Evolutionary conservation across 2,113 vertebrate genomes (phyloP), one percentile per base, ranked within the genome.

Genomic region (Harpagus bidentatus): DNA sequence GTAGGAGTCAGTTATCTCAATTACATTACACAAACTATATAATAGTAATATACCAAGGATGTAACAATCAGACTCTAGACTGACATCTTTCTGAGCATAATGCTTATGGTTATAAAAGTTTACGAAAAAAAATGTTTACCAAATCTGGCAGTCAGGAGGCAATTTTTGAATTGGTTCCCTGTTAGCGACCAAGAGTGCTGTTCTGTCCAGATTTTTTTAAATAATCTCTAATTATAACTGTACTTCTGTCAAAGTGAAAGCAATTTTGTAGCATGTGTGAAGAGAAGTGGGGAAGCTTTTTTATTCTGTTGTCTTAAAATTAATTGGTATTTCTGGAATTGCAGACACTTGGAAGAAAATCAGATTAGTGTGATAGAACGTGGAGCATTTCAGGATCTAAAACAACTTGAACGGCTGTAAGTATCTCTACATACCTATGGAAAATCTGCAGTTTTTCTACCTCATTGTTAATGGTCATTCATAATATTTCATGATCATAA

Each of bases 351-450:
- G 98, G 99, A 99, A 98, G 99, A 99, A 96, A 99, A 99, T 98
- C 99, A 99, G 95, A 99, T 99, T 97, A 99, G 98, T 50, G 97
- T 99, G 88, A 98, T 99, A 12, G 99, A 99, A 98, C 98, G 99
- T 98, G 99, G 99, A 97, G 99, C 99, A 32, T 99, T 99, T 97
- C 99, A 99, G 97, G 99, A 99, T 96, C 98, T 99, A 90, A 99
- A 99, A 91, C 99, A 99, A 98, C 98, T 99, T 23, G 99, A 99
- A 90, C 98, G 99, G 90, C 98, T 99, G 99, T 99, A 97, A 99
- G 99, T 99, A 94, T 85, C 32, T 85, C 47, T 47, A 26, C 67
- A 26, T 36, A 23, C 21, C 19, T 42, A 0, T 15, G 50, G 20
- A 62, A 87, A 73, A 92, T 18, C n/a, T 58, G 1, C 5, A 9